Percentiles rank a stretch among this genome's conserved stretches.
phyloP scores from a whole-genome alignment of 2,113 vertebrate species.

The Rhinolophus sinicus region DNA sequence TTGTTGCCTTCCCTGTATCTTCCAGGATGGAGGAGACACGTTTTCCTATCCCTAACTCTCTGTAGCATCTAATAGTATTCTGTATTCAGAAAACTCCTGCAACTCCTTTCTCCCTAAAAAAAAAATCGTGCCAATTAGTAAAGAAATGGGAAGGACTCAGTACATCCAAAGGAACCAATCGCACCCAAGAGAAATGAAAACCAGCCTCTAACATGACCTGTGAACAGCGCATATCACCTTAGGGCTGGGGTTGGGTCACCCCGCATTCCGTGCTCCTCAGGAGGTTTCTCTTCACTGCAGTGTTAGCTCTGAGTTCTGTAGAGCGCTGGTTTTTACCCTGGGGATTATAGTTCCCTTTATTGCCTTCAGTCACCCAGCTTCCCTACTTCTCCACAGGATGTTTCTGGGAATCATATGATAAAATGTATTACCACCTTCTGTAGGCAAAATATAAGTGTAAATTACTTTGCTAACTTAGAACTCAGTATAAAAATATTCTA shows the following conservation, averaged over 20 bases:
- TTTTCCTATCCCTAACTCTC: conserved; percentile 11
- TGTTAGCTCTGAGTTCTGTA: neutral
- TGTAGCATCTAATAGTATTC: neutral
- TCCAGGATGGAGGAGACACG: neutral
- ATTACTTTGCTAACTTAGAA: conserved; percentile 46
- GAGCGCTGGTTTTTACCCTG: neutral
- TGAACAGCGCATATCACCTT: neutral
- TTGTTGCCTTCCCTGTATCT: neutral
- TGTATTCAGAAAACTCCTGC: neutral
- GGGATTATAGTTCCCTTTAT: neutral
- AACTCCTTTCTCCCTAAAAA: neutral
- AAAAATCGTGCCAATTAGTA: neutral
- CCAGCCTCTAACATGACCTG: neutral
- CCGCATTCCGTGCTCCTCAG: neutral
- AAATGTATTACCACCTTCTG: conserved; percentile 53
- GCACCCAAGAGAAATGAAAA: neutral
- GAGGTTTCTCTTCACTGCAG: neutral
- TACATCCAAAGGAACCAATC: neutral
- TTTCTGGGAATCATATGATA: neutral
- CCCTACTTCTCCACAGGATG: neutral
- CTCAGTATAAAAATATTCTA: neutral
- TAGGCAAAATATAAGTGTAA: conserved; percentile 38
- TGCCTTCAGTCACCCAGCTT: neutral
- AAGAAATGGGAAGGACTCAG: neutral
- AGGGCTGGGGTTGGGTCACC: neutral